Evolutionary conservation across 2,888 invertebrate species (phyloP).

Genomic region (Candidula unifasciata): DNA sequence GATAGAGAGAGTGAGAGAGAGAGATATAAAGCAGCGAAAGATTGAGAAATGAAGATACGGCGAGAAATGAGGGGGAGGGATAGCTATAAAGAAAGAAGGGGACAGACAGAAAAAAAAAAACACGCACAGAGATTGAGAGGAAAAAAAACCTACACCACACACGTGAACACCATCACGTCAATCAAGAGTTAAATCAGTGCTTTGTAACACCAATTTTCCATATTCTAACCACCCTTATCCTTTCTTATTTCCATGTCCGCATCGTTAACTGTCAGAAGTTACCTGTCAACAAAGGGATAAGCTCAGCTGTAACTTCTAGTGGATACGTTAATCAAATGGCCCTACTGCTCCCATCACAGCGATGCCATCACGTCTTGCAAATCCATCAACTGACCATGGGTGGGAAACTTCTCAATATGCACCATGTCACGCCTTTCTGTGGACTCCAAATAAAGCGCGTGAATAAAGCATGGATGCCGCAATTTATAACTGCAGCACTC

Average conservation of each 20-base stretch:
- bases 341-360: neutral
- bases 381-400: slow-evolving; percentile 23
- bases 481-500: no score
- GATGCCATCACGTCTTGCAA: slow-evolving; percentile 27
- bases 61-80: slow-evolving; percentile 29
- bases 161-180: no score
- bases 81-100: slow-evolving; percentile 1
- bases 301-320: neutral
- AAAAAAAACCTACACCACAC: neutral
- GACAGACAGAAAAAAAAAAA: neutral
- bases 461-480: neutral
- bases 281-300: slow-evolving; percentile 7
- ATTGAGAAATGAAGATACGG: no score
- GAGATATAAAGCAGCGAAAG: no score
- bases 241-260: neutral
- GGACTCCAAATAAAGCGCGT: neutral
- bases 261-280: neutral
- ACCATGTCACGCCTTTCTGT: slow-evolving; percentile 20
- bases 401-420: slow-evolving; percentile 18
- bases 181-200: no score
- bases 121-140: neutral
- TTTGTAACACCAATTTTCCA: neutral
- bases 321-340: slow-evolving; percentile 1
- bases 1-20: slow-evolving; percentile 25
- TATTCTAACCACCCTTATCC: neutral